phyloP scores from a whole-genome alignment of 2,888 invertebrate species.

The Cactoblastis cactorum region DNA sequence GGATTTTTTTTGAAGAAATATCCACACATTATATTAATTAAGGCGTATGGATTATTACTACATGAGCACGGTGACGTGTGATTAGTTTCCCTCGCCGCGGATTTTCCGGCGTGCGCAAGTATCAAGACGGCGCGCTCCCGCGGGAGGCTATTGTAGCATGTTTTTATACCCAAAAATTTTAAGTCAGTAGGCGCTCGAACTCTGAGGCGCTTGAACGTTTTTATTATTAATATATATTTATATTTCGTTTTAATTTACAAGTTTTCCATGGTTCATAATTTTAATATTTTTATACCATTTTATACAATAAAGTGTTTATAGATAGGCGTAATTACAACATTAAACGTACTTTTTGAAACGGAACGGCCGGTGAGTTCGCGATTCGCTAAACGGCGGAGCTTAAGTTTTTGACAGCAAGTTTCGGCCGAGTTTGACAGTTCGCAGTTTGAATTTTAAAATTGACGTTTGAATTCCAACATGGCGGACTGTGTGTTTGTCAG shows the following conservation, averaged over 20 bases:
- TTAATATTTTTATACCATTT: constrained; percentile 80
- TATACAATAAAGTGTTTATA: constrained; percentile 77
- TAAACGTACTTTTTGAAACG: constrained; percentile 24
- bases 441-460: constrained; percentile 51
- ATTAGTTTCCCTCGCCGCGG: constrained; percentile 18
- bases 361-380: constrained; percentile 2
- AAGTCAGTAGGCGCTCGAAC: constrained; percentile 80
- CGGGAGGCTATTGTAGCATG: constrained; percentile 78
- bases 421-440: constrained; percentile 54
- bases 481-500: constrained; percentile 67
- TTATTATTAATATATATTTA: constrained; percentile 80
- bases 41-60: neutral
- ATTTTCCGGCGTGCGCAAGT: constrained; percentile 40
- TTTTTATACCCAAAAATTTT: constrained; percentile 80
- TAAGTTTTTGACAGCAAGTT: constrained; percentile 42
- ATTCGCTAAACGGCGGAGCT: constrained; percentile 17
- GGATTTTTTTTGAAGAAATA: neutral
- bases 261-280: constrained; percentile 78
- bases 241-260: constrained; percentile 80
- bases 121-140: constrained; percentile 57
- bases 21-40: neutral
- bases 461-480: constrained; percentile 66
- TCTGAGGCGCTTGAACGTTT: constrained; percentile 76
- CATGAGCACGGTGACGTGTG: constrained; percentile 14
- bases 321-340: constrained; percentile 67